These are phyloP conservation scores for Acrossocheilus wenchowensis DNA, from an alignment of 2,797 vertebrate species.

Conservation along the genomic window DNA sequence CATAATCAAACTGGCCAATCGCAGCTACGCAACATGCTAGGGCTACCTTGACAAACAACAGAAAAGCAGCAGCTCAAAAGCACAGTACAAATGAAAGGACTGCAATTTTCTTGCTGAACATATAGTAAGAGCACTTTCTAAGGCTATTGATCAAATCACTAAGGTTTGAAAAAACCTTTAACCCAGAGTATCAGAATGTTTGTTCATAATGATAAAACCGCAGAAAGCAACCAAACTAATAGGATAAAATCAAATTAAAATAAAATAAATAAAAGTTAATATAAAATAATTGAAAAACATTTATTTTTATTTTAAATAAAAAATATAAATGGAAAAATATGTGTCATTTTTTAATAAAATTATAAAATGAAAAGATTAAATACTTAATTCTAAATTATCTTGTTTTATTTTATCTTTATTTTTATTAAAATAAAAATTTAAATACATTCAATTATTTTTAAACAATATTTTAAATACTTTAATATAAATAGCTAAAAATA, in stretches of 20 bases:
- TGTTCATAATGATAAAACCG: not conserved
- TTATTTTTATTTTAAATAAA: not conserved
- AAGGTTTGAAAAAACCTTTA: not conserved
- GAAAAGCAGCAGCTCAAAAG: not conserved
- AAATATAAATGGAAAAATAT: not conserved
- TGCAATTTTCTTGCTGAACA: not conserved
- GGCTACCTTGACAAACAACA: constrained; percentile 9
- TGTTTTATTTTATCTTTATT: too few species aligned
- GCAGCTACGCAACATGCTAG: not conserved
- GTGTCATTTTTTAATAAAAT: not conserved
- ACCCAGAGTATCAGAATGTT: too few species aligned
- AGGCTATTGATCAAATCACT: not conserved
- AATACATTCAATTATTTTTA: not conserved
- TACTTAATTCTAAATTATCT: not conserved
- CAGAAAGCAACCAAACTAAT: not conserved
- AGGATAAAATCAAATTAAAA: not conserved
- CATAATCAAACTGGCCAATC: constrained; percentile 13
- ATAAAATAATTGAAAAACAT: not conserved
- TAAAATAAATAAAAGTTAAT: not conserved
- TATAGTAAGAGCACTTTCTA: not conserved
- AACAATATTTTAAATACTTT: not conserved
- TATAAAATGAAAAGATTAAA: not conserved
- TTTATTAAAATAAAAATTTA: not conserved
- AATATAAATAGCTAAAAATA: too few species aligned
- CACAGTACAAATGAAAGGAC: not conserved